Conservation (phyloP, 2,888 invertebrate species). For the Euplexia lucipara region DNA sequence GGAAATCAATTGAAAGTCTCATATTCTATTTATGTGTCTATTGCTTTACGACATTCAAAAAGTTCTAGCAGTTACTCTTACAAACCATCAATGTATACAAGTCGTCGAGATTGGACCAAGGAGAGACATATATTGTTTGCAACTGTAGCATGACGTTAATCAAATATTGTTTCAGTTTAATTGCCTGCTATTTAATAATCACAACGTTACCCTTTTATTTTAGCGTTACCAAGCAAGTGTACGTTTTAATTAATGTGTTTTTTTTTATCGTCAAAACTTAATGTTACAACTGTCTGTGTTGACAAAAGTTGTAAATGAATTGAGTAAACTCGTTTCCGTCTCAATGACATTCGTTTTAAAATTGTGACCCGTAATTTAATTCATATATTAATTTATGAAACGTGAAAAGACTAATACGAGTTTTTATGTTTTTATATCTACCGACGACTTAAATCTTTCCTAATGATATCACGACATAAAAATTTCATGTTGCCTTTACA, state of each 20-base stretch:
- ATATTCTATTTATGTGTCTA: slow-evolving; percentile 48
- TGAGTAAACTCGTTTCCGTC: slow-evolving; percentile 37
- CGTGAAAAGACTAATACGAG: slow-evolving; percentile 35
- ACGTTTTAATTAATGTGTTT: slow-evolving; percentile 21
- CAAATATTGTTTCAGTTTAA: slow-evolving; percentile 19
- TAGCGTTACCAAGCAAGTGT: slow-evolving; percentile 26
- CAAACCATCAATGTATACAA: slow-evolving; percentile 40
- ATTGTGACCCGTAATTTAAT: slow-evolving; percentile 37
- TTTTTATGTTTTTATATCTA: slow-evolving; percentile 70
- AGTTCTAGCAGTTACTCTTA: slow-evolving; percentile 25
- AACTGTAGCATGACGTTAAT: slow-evolving; percentile 9
- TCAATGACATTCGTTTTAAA: slow-evolving; percentile 37
- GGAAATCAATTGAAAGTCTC: slow-evolving; percentile 60
- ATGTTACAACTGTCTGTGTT: slow-evolving; percentile 30
- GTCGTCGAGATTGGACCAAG: slow-evolving; percentile 47
- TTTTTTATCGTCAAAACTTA: slow-evolving; percentile 28
- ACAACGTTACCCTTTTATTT: slow-evolving; percentile 32
- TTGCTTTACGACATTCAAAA: slow-evolving; percentile 52
- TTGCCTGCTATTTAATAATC: slow-evolving; percentile 23
- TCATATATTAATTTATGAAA: slow-evolving; percentile 45
- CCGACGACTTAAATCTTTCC: slow-evolving; percentile 73
- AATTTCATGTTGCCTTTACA: slow-evolving; percentile 69
- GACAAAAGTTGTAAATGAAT: slow-evolving; percentile 33
- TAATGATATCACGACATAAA: slow-evolving; percentile 85
- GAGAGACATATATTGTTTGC: slow-evolving; percentile 6